Evolutionary conservation across 2,113 vertebrate genomes (phyloP), one percentile per base, ranked within the genome.

Genomic region (Australoheros scitulus): DNA sequence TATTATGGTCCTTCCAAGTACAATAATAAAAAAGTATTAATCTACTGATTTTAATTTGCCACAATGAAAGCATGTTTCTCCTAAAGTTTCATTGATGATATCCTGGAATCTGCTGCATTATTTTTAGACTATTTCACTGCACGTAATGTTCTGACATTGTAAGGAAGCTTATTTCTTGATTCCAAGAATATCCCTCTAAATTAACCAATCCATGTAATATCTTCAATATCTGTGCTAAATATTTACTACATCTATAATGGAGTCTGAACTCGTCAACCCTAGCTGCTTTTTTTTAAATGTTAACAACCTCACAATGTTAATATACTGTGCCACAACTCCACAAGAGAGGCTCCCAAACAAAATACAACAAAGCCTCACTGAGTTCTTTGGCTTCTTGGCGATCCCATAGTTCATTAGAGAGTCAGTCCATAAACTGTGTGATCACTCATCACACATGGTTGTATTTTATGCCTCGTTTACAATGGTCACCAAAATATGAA

Each of bases 391-490:
- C 43, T 52, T 72, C 43, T 29, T 32, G 10, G n/a, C 64, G 77
- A 22, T 43, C 38, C 15, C 34, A 1, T 1, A 5, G 29, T 38
- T 59, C 32, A 47, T 34, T 77, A 80, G 64, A 76, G 26, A 15
- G 34, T 15, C 17, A 3, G 14, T n/a, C 43, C 26, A 22, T 24
- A 60, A 22, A 58, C 24, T 4, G 17, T 38, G 26, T 36, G 32
- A 43, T 64, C 41, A 15, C 38, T 52, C n/a, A 38, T 41, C 61
- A 14, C 20, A 56, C 36, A n/a, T 6, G 13, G 7, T 3, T 34
- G 22, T 15, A 32, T 63, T 29, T 56, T 41, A 57, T 9, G 57
- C 17, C 15, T 52, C 10, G 38, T 83, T 92, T 38, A 59, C n/a
- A 26, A 38, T 36, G 29, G 17, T 41, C 52, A 80, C 59, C 60